A percentile compares a stretch with the other conserved stretches of the same genome.
Conservation (phyloP, 2,113 vertebrate species). For the Oncorhynchus nerka region DNA sequence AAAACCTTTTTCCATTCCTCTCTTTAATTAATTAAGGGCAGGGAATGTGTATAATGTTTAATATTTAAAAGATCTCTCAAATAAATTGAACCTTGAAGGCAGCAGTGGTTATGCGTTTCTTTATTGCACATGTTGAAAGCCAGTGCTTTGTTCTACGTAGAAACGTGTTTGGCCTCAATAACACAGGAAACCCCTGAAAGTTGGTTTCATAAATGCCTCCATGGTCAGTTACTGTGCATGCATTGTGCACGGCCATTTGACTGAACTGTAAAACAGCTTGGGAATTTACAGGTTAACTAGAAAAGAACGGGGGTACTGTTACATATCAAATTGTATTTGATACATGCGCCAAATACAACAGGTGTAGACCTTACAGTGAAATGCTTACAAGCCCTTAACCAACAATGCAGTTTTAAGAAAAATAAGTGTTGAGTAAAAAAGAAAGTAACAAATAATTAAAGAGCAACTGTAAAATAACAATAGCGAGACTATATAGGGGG, state of each 20-base stretch:
- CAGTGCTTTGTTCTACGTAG: not conserved
- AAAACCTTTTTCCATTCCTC: not conserved
- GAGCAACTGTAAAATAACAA: too few relatives aligned
- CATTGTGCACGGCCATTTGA: not conserved
- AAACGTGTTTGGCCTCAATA: not conserved
- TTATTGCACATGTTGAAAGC: not conserved
- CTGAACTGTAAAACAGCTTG: slow-evolving; percentile 33
- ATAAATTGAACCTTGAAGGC: not conserved
- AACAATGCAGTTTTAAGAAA: too few relatives aligned
- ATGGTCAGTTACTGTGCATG: not conserved
- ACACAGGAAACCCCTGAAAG: not conserved
- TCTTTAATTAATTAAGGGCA: slow-evolving; percentile 5
- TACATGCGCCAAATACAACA: too few relatives aligned
- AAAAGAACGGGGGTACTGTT: slow-evolving; percentile 54
- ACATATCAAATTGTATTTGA: slow-evolving; percentile 58
- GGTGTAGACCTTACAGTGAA: too few relatives aligned
- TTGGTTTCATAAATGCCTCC: too few relatives aligned
- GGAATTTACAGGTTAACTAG: slow-evolving; percentile 33
- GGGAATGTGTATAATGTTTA: not conserved
- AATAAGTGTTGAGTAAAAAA: too few relatives aligned
- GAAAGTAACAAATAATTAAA: too few relatives aligned
- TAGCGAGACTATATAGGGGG: too few relatives aligned
- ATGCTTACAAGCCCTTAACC: too few relatives aligned
- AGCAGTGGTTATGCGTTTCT: not conserved
- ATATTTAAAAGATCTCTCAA: not conserved